These are phyloP conservation scores for Magallana ariakensis DNA, from an alignment of 1,140 invertebrate species.

Conservation along the genomic window DNA sequence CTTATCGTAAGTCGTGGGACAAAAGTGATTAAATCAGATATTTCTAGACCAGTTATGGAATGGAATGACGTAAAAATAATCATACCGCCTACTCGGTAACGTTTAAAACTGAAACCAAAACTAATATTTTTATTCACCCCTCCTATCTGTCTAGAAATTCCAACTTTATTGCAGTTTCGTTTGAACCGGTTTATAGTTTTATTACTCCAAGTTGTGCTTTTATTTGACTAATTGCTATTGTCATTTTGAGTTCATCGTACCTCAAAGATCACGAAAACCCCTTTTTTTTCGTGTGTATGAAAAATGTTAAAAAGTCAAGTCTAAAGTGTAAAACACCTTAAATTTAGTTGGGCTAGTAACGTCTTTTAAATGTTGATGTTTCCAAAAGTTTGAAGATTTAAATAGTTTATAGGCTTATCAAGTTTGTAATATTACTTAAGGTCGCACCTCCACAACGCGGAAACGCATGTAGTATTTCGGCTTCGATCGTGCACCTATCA, in stretches of 20 bases:
- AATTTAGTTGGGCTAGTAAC: no score
- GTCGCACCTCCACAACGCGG: background rate
- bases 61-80: background rate
- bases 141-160: background rate
- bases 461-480: background rate
- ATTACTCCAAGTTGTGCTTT: background rate
- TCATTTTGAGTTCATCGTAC: background rate
- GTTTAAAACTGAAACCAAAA: background rate
- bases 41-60: no score
- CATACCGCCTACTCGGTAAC: background rate
- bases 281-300: no score
- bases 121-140: background rate
- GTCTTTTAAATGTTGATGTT: no score
- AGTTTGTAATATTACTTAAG: background rate
- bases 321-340: no score
- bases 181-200: background rate
- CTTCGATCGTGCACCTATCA: background rate
- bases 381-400: no score
- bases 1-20: no score
- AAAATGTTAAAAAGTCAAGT: no score
- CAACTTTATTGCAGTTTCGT: conserved; percentile 16
- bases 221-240: background rate
- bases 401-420: no score
- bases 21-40: no score
- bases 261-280: no score